These are phyloP conservation scores for Tiliacea citrago DNA, from an alignment of 2,888 invertebrate species.

Conservation along the genomic window DNA sequence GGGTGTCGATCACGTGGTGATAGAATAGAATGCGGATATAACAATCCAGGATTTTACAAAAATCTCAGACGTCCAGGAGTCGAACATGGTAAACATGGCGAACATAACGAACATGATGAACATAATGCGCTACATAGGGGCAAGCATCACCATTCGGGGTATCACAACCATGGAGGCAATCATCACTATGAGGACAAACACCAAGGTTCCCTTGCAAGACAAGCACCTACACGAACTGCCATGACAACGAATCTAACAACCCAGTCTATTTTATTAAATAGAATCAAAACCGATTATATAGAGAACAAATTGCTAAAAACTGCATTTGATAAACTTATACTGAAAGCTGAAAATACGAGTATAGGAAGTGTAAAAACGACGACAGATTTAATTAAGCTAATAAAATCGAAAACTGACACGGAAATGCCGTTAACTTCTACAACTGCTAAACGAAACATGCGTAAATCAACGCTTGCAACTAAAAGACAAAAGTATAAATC, in stretches of 20 bases:
- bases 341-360: constrained; percentile 1
- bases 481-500: not conserved
- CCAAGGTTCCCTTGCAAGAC: constrained; percentile 2
- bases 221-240: constrained; percentile 46
- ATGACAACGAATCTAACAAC: constrained; percentile 1
- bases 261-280: not conserved
- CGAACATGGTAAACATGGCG: not conserved
- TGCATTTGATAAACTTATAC: constrained; percentile 2
- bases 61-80: constrained; percentile 1
- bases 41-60: constrained; percentile 56
- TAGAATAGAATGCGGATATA: constrained; percentile 85
- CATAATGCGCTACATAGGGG: not conserved
- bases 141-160: not conserved
- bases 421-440: not conserved
- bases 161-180: not conserved
- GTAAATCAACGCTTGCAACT: not conserved
- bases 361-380: not conserved
- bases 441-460: not conserved
- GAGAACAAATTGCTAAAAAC: constrained; percentile 31
- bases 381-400: not conserved
- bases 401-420: not conserved
- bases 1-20: constrained; percentile 77
- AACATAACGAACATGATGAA: not conserved
- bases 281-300: constrained; percentile 13
- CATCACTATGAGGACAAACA: not conserved